Evolutionary conservation across 2,113 vertebrate species (phyloP).

Genomic region (Albula glossodonta): DNA sequence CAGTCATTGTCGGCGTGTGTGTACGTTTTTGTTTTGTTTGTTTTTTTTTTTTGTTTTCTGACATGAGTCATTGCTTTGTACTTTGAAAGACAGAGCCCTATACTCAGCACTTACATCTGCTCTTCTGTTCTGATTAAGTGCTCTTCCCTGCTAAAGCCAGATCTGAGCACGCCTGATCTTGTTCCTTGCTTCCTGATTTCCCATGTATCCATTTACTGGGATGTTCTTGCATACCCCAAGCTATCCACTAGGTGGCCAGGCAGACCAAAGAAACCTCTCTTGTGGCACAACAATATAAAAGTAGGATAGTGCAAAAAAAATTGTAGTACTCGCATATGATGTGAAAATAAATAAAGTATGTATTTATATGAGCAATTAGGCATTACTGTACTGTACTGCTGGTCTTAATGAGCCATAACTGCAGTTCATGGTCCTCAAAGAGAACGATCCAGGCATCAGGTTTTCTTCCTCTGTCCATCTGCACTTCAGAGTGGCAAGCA

Average conservation of each 20-base stretch:
- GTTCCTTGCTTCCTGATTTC: background rate
- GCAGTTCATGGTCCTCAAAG: too few relatives aligned
- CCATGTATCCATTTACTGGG: constrained; percentile 10
- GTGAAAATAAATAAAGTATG: background rate
- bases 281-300: background rate
- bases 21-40: too few relatives aligned
- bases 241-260: constrained; percentile 71
- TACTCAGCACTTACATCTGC: background rate
- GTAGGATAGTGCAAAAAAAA: background rate
- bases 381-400: too few relatives aligned
- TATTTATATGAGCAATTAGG: too few relatives aligned
- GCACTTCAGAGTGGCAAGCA: too few relatives aligned
- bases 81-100: background rate
- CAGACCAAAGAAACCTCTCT: constrained; percentile 50
- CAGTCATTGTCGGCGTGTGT: too few relatives aligned
- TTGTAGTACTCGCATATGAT: background rate
- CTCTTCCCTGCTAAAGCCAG: background rate
- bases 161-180: background rate
- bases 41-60: background rate
- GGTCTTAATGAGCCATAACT: too few relatives aligned
- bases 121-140: too few relatives aligned
- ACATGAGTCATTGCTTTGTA: background rate
- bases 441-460: too few relatives aligned
- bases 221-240: constrained; percentile 23
- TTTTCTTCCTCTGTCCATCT: too few relatives aligned